These are phyloP conservation scores for Momotus momota DNA, from an alignment of 2,797 vertebrate genomes.

Conservation along the genomic window DNA sequence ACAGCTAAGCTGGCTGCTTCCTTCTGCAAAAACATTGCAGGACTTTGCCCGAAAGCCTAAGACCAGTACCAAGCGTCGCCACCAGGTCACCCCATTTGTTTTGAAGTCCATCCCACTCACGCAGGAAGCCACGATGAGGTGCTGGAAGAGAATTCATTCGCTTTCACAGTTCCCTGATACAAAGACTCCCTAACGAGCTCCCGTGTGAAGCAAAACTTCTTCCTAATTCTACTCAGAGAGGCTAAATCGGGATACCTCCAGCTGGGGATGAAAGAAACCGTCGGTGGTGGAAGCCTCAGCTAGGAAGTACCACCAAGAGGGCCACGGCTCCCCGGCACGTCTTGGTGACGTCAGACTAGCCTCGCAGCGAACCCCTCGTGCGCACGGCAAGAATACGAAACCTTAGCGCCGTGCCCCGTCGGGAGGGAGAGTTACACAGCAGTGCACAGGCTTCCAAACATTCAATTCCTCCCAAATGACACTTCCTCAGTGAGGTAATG, in stretches of 20 bases:
- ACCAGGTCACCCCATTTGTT: neutral
- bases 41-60: neutral
- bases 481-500: constrained; percentile 3
- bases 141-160: neutral
- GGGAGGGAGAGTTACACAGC: neutral
- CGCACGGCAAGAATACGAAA: neutral
- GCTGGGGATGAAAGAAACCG: neutral
- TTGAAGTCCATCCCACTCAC: neutral
- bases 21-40: neutral
- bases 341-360: neutral
- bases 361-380: neutral
- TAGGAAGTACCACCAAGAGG: neutral
- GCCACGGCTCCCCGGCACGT: neutral
- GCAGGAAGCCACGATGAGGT: neutral
- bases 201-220: neutral
- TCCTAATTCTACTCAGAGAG: constrained; percentile 44
- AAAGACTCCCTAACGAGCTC: constrained; percentile 11
- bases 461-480: neutral
- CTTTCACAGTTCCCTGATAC: constrained; percentile 30
- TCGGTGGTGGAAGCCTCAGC: neutral
- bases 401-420: accelerated
- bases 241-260: neutral
- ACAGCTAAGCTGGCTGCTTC: neutral
- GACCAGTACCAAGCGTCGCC: neutral
- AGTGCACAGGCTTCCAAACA: constrained; percentile 40